Evolutionary conservation across 2,888 invertebrate species (phyloP), one percentile per base, ranked within the genome.

Genomic region (Oasisia sp.): DNA sequence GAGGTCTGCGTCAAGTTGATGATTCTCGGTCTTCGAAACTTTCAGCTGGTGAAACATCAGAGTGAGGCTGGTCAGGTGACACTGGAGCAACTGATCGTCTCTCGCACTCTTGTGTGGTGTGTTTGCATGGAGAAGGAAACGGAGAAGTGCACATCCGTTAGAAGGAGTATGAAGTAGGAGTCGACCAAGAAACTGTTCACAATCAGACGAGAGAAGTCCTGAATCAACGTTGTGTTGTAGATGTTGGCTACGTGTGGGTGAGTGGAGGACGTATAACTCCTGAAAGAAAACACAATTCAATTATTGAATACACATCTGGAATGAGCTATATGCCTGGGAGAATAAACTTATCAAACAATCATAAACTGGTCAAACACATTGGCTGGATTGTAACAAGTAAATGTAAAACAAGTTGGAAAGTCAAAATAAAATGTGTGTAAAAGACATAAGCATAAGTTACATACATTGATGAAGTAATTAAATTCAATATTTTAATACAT

Each of bases 51-150:
- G 74, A 19, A 74, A 74, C 74, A 74, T 19, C 19, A 74, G 74
- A 74, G 74, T 74, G 74, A 74, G 74, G 74, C 74, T 74, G 74
- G 74, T 74, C 74, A 74, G 74, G 74, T 74, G 74, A 74, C 74
- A 74, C 7, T 27, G 27, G n/a, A 74, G 74, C 74, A 74, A 74
- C 74, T 74, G 74, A 27, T 74, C 74, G 7, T 74, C 74, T 3
- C 27, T 27, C 7, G 27, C 74, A 27, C 7, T 74, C 7, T 74
- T 74, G 74, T 19, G 27, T 27, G 74, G n/a, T 74, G 74, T n/a
- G 1, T 74, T 74, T 19, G 74, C 74, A n/a, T 5, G 27, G 74
- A 74, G 19, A 27, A 74, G 14, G 19, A 27, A 19, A 74, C 2
- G 74, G 74, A 74, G 74, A 74, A 74, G 74, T 5, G 74, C 74